Conservation (phyloP, 2,797 vertebrate genomes). For the Cryptoblepharus egeriae region DNA sequence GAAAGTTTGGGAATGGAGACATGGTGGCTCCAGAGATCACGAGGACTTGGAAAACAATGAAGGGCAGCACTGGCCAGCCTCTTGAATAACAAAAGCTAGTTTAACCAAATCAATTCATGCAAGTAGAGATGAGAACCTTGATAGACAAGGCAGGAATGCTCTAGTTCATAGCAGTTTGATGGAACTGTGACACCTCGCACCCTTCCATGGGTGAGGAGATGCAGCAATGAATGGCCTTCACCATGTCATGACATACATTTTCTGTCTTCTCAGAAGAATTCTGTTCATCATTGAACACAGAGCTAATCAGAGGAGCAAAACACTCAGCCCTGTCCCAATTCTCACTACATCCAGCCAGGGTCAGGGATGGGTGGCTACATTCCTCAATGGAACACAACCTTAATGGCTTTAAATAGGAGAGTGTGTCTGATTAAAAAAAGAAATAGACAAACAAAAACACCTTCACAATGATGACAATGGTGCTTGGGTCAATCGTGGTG, state of each 20-base stretch:
- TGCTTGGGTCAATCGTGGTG: slow-evolving; percentile 50
- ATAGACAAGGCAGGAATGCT: background rate
- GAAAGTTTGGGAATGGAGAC: slow-evolving; percentile 20
- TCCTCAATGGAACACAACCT: slow-evolving; percentile 52
- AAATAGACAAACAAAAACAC: slow-evolving; percentile 42
- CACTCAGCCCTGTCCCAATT: slow-evolving; percentile 28
- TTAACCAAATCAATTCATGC: slow-evolving; percentile 38
- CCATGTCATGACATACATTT: slow-evolving; percentile 34
- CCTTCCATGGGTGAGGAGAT: slow-evolving; percentile 8
- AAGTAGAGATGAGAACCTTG: slow-evolving; percentile 49
- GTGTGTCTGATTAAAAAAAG: slow-evolving; percentile 21
- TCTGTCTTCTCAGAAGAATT: slow-evolving; percentile 56
- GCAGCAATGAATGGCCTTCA: slow-evolving; percentile 32
- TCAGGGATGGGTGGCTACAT: slow-evolving; percentile 40
- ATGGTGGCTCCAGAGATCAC: slow-evolving; percentile 29
- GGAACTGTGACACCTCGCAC: slow-evolving; percentile 15
- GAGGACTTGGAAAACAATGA: background rate
- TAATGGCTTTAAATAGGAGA: slow-evolving; percentile 69
- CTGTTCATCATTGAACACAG: slow-evolving; percentile 37
- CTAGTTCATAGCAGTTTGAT: slow-evolving; percentile 43
- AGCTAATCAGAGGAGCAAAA: slow-evolving; percentile 30
- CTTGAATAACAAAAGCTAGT: background rate
- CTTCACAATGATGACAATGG: slow-evolving; percentile 43
- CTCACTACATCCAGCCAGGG: slow-evolving; percentile 35
- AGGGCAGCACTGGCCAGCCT: slow-evolving; percentile 10